Base-by-base conservation (phyloP, 2,113 vertebrate species). In the Eubucco bourcierii region DNA sequence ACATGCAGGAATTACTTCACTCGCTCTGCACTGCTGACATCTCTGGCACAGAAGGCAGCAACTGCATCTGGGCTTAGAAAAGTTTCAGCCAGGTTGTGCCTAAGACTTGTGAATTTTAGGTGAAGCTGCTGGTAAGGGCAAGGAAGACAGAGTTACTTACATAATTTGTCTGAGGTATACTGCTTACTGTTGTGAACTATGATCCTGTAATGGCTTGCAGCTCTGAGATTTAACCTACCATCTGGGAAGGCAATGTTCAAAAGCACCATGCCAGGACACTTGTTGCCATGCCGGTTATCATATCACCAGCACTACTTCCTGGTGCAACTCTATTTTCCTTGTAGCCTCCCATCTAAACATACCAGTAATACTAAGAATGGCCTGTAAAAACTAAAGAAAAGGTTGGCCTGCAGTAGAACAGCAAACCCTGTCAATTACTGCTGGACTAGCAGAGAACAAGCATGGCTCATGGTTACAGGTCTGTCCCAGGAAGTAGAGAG, bases 151-250 rank as follows among this genome's bases (percentile, higher is more conserved):
- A 77, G 46, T 50, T 52, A 66, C 24, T 15, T 33, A 87, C 68
- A 18, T 80, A 83, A 94, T 91, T 90, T 90, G 72, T 66, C 79
- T 90, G 58, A 31, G 16, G 39, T 67, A 87, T 93, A 93, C 89
- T 87, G 67, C 37, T 67, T 85, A 74, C 7, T 93, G 60, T 46
- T 65, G 72, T 44, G 72, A 87, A 90, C 56, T 80, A 67, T 44
- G 84, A 85, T 74, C 33, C 56, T 87, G 23, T 64, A 90, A 91
- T 77, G 33, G 78, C 18, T 27, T 80, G 64, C 33, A 92, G 68
- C 68, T 84, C 80, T 83, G 72, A 83, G 81, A 83, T 83, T 94
- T 83, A 85, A 87, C 71, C 68, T 82, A 41, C 3, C 55, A 88
- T 56, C 17, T 4, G 16, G 34, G 80, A 93, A 88, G 76, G 59